Evolutionary conservation across 2,888 invertebrate genomes (phyloP), one percentile per base, ranked within the genome.

Genomic region (Elegia similella): DNA sequence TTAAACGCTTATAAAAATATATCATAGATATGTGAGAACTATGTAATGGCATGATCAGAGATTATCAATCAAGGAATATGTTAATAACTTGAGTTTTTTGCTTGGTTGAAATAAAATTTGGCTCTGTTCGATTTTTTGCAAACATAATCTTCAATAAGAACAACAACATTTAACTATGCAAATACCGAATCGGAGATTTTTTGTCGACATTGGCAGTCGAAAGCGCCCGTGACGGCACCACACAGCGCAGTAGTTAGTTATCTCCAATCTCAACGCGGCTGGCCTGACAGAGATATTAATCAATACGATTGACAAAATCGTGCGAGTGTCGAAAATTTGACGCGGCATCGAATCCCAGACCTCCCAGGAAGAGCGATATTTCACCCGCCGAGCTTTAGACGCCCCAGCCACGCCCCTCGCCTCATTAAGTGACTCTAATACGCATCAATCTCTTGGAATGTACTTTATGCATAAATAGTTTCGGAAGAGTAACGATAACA

Each of bases 291-390:
- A 81, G 85, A 88, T 85, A 89, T 88, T 80, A 84, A 89, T 88
- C 88, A 86, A 75, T 70, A 62, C 67, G 78, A 81, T 88, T 86
- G 88, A 88, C 89, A 89, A 88, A 89, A 88, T 88, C 86, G 84
- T 88, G 86, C 84, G 72, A 83, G 88, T 89, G 90, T 88, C 88
- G 88, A 89, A 88, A 88, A 86, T 88, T 73, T 83, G 85, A 82
- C 78, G 80, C 77, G 75, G 78, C 69, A 67, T 68, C 61, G 72
- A 76, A 73, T 73, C 73, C 71, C n/a, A 74, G 90, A 89, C 90
- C 89, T 88, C 90, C 88, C 90, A 88, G 79, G 85, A 77, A 70
- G 86, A 83, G 78, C 84, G 75, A 90, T 89, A 88, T 86, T 85
- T 90, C 88, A 88, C 82, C 78, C 77, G 73, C 75, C 68, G 75